phyloP scores from a whole-genome alignment of 1,140 invertebrate species.

The Caligus rogercresseyi region DNA sequence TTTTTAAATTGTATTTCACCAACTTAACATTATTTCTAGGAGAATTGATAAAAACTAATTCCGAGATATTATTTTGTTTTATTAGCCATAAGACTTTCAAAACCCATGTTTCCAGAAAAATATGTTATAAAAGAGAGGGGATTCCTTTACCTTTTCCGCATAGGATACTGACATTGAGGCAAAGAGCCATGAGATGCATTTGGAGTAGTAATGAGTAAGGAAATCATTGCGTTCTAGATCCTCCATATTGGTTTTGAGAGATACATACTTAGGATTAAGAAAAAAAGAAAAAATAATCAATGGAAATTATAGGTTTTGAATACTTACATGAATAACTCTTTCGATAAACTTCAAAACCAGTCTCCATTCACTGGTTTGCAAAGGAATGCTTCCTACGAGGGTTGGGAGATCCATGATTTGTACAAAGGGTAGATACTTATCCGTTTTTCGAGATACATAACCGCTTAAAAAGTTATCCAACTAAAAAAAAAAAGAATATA shows the following conservation, averaged over 20 bases:
- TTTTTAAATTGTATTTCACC: no score
- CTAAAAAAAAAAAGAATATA: not conserved
- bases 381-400: not conserved
- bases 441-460: not conserved
- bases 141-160: not conserved
- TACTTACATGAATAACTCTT: not conserved
- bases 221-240: not conserved
- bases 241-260: not conserved
- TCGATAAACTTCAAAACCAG: not conserved
- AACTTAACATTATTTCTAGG: no score
- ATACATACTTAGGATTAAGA: not conserved
- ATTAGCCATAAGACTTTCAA: no score
- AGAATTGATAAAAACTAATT: no score
- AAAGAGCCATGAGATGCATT: not conserved
- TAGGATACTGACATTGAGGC: not conserved
- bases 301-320: not conserved
- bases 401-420: not conserved
- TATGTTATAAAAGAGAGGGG: no score
- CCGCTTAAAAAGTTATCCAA: not conserved
- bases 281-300: not conserved
- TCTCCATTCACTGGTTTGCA: not conserved
- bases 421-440: not conserved
- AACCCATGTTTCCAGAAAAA: no score
- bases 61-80: no score
- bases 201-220: not conserved